Conservation (phyloP, 2,113 vertebrate species). For the Artemisiospiza belli region DNA sequence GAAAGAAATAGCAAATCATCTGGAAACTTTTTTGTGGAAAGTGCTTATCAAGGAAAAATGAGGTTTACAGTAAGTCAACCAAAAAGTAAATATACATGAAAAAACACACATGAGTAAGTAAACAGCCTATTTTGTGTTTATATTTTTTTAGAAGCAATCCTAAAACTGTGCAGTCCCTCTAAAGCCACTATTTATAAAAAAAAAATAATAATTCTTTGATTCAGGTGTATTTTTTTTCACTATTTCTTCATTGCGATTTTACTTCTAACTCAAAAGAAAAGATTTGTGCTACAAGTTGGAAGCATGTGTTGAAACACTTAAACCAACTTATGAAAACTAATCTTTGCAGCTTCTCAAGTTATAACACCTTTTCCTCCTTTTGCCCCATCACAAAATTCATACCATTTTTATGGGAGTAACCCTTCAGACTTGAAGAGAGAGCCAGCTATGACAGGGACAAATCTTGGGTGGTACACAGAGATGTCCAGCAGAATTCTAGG, state of each 20-base stretch:
- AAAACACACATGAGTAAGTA: neutral
- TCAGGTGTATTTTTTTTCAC: neutral
- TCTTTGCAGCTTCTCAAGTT: neutral
- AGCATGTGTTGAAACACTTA: neutral
- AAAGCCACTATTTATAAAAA: neutral
- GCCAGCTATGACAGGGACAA: neutral
- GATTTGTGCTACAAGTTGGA: neutral
- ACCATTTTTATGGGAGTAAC: neutral
- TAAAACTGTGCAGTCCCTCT: neutral
- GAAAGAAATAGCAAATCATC: slow-evolving; percentile 12
- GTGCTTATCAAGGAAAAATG: neutral
- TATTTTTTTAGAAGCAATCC: neutral
- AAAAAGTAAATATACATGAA: neutral
- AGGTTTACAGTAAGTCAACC: neutral
- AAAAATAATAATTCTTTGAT: neutral
- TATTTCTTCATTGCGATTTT: neutral
- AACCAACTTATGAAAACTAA: neutral
- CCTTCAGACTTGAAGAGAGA: neutral
- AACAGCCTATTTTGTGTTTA: neutral
- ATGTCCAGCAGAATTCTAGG: neutral
- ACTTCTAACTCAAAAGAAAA: neutral
- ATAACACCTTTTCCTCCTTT: neutral
- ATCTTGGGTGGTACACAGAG: neutral
- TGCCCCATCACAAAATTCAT: neutral
- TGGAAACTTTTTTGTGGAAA: slow-evolving; percentile 15